Conservation (phyloP, 2,797 vertebrate species). For the Ciconia nigra region DNA sequence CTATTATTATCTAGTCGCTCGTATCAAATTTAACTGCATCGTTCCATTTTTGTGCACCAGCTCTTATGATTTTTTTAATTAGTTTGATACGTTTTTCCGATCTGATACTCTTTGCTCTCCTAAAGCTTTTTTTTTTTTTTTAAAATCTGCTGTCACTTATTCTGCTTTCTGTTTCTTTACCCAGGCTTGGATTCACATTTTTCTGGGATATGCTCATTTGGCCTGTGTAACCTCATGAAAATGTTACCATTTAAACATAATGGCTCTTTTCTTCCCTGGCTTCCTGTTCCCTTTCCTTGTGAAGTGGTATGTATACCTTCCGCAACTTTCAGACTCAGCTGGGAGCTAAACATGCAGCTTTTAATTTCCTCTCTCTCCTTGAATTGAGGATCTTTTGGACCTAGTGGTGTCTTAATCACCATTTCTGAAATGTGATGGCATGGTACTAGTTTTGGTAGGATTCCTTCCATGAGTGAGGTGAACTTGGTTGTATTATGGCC, state of each 20-base stretch:
- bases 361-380: slow-evolving; percentile 39
- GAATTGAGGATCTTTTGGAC: not conserved
- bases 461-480: not conserved
- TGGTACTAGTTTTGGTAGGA: not conserved
- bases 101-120: not conserved
- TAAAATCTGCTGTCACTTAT: not conserved
- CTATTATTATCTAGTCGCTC: not conserved
- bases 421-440: not conserved
- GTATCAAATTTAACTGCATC: not conserved
- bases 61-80: not conserved
- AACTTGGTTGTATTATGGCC: not conserved
- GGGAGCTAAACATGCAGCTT: slow-evolving; percentile 19
- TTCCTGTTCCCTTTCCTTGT: slow-evolving; percentile 64
- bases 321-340: slow-evolving; percentile 34
- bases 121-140: accelerated
- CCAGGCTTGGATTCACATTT: slow-evolving; percentile 33
- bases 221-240: slow-evolving; percentile 22
- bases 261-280: slow-evolving; percentile 39
- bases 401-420: not conserved
- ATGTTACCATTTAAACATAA: slow-evolving; percentile 55
- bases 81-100: not conserved
- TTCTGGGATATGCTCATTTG: slow-evolving; percentile 48
- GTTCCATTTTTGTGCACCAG: not conserved
- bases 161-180: slow-evolving; percentile 13
- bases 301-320: slow-evolving; percentile 53